Evolutionary conservation across 2,113 vertebrate genomes (phyloP).

Genomic region (Colistium nudipinnis): DNA sequence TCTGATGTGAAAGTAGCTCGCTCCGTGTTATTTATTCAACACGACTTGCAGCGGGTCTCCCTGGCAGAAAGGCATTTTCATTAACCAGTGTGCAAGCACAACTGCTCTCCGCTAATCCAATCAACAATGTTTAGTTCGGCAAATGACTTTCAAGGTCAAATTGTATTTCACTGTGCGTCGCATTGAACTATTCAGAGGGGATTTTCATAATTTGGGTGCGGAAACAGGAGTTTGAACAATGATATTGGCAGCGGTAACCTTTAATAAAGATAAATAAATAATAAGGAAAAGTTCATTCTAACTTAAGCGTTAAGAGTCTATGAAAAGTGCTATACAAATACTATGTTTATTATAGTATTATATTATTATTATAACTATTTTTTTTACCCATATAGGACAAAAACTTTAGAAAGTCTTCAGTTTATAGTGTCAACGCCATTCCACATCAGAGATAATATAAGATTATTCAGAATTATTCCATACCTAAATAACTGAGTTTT

Average conservation of each 20-base stretch:
- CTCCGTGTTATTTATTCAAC: conserved; percentile 1
- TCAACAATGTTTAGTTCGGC: not conserved
- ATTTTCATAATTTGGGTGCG: not conserved
- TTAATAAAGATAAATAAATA: no score
- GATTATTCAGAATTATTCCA: conserved; percentile 24
- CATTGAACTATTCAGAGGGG: not conserved
- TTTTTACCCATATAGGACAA: no score
- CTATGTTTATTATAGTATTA: no score
- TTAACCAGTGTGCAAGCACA: not conserved
- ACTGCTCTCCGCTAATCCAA: not conserved
- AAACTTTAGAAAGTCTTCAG: no score
- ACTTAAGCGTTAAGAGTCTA: no score
- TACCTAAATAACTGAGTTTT: conserved; percentile 34
- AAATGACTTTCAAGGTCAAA: conserved; percentile 16
- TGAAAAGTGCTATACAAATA: no score
- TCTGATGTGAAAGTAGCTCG: conserved; percentile 14
- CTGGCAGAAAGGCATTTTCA: conserved; percentile 7
- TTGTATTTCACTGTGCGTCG: not conserved
- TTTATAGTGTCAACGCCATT: no score
- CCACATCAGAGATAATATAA: no score
- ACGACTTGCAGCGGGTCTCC: conserved; percentile 1
- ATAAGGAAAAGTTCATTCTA: no score
- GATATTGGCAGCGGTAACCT: no score
- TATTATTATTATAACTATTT: no score
- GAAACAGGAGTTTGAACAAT: not conserved